Evolutionary conservation across 1,140 invertebrate species (phyloP).

Genomic region (Paralvinella palmiformis): DNA sequence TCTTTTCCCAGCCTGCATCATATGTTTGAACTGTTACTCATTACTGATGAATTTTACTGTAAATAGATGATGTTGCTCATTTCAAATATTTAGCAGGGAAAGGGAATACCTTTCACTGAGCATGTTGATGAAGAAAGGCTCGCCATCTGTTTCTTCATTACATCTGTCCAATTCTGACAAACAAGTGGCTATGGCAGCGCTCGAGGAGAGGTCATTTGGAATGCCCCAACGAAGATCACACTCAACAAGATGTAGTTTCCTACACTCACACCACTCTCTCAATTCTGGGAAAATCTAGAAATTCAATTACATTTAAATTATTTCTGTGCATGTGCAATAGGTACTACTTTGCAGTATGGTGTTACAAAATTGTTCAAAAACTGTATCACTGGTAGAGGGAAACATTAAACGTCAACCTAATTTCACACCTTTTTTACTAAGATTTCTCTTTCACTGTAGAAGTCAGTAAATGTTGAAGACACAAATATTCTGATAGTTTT

Average conservation of each 20-base stretch:
- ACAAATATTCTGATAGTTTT: constrained; percentile 45
- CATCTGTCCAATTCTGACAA: constrained; percentile 45
- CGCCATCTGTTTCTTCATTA: constrained; percentile 31
- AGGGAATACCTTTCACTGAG: constrained; percentile 36
- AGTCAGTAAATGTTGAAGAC: constrained; percentile 49
- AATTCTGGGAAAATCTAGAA: constrained; percentile 46
- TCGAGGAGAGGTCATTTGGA: constrained; percentile 38
- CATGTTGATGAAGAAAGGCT: constrained; percentile 44
- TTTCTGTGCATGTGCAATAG: neutral
- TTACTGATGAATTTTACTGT: too few species aligned
- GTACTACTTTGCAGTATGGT: neutral
- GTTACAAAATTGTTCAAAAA: neutral
- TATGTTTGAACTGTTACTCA: too few species aligned
- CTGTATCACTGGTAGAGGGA: neutral
- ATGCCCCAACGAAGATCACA: constrained; percentile 50
- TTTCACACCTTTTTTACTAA: constrained; percentile 48
- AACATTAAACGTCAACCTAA: too few species aligned
- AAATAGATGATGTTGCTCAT: too few species aligned
- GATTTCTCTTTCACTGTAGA: constrained; percentile 46
- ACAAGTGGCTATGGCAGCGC: constrained; percentile 40
- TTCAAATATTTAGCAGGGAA: too few species aligned
- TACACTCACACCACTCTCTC: constrained; percentile 43
- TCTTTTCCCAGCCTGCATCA: too few species aligned
- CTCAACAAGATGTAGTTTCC: constrained; percentile 38
- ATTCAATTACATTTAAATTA: neutral